These are phyloP conservation scores for Sebastes goodei DNA, from an alignment of 2,797 vertebrate species.

Conservation along the genomic window DNA sequence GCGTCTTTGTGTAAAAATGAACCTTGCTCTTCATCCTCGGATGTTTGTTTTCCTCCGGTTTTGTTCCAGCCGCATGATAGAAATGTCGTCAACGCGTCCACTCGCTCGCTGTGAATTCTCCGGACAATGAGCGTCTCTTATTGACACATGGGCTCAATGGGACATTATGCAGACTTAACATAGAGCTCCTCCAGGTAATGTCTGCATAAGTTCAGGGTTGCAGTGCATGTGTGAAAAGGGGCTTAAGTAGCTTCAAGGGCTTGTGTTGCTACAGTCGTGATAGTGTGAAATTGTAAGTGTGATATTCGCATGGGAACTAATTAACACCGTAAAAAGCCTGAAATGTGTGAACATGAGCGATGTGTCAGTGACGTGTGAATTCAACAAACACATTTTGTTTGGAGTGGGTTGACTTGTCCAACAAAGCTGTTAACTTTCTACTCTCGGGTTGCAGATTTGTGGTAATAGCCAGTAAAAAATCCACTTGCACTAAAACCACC, in stretches of 20 bases:
- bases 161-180: not conserved
- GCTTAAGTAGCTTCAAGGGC: not conserved
- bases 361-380: conserved; percentile 24
- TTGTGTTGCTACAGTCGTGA: not conserved
- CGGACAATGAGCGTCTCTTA: not conserved
- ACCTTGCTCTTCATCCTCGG: not conserved
- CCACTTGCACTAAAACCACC: not conserved
- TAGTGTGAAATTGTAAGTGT: conserved; percentile 24
- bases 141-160: not conserved
- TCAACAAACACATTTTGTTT: conserved; percentile 15
- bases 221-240: not conserved
- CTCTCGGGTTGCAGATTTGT: not conserved
- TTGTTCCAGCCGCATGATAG: no score
- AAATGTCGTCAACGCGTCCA: no score
- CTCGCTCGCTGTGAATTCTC: not conserved
- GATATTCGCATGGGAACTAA: conserved; percentile 27
- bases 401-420: not conserved
- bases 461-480: not conserved
- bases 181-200: not conserved
- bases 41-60: no score
- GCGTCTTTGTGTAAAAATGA: not conserved
- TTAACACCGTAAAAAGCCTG: conserved; percentile 22
- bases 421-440: not conserved
- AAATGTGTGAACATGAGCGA: conserved; percentile 20
- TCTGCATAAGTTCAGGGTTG: no score